Evolutionary conservation across 2,113 vertebrate species (phyloP), one percentile per base, ranked within the genome.

Genomic region (Chloropsis hardwickii): DNA sequence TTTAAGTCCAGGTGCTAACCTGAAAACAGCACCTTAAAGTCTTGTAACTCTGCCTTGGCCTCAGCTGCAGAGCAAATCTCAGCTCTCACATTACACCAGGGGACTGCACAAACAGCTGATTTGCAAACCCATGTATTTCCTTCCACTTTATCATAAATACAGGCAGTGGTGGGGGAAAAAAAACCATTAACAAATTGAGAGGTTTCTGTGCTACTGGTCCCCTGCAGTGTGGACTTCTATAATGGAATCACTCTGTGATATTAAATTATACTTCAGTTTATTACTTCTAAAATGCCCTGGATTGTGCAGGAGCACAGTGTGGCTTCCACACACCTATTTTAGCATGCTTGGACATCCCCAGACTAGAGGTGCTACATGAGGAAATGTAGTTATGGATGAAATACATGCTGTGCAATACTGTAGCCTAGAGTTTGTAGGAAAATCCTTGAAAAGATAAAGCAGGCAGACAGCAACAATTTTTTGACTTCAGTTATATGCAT

Each of bases 1-100:
- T 58, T 2, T 21, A 76, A 88, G 45, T 88, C 90, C 84, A 86
- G 92, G 80, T 69, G 66, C 44, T 80, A 56, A 39, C 64, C 80
- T 87, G 92, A 95, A 97, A 96, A 91, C 27, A 81, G 19, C 44
- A 45, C 25, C 78, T 62, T 27, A 66, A 93, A 90, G 33, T 44
- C 60, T 48, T 50, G 44, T 64, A 62, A 51, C 9, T 92, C 78
- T 88, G 67, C 62, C 28, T 42, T 2, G 3, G 58, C 66, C 78
- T 44, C 71, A 73, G 62, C 79, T 93, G 67, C 88, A 60, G 60
- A 82, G 64, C 54, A 54, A 71, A 88, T 74, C 31, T 93, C 82
- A 86, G 94, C 67, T 93, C 39, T 60, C 54, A 5, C 12, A 33
- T 56, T 83, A 37, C 79, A 58, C 79, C 2, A 54, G 67, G 51